These are phyloP conservation scores for Drosophila nigrodunni DNA, from an alignment of 1,140 invertebrate species.

Conservation along the genomic window DNA sequence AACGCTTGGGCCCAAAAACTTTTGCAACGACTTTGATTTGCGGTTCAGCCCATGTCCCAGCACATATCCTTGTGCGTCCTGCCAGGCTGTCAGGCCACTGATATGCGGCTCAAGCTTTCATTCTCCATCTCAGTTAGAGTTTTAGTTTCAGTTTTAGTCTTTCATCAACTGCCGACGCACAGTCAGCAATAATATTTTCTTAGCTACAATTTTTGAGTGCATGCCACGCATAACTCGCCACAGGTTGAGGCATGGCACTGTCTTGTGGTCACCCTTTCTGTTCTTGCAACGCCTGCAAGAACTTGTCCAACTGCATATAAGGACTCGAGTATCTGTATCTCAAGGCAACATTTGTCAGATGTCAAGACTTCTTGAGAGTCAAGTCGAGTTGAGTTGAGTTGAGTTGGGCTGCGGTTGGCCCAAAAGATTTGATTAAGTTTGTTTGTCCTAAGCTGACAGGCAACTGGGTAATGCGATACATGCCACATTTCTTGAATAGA, in stretches of 20 bases:
- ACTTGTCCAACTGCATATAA: conserved; percentile 48
- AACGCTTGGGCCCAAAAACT: conserved; percentile 65
- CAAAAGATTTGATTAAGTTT: conserved; percentile 75
- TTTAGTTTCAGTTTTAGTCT: conserved; percentile 42
- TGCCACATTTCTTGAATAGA: background rate
- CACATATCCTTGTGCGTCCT: conserved; percentile 36
- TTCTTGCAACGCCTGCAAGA: conserved; percentile 48
- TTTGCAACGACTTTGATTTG: conserved; percentile 77
- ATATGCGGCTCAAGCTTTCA: conserved; percentile 62
- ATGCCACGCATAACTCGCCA: conserved; percentile 53
- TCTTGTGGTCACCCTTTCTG: conserved; percentile 57
- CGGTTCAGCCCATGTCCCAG: conserved; percentile 40
- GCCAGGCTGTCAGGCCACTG: conserved; percentile 66
- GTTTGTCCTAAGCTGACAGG: conserved; percentile 28
- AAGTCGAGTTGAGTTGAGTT: conserved; percentile 52
- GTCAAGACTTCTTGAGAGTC: conserved; percentile 9
- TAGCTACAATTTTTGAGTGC: conserved; percentile 55
- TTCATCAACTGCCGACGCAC: conserved; percentile 62
- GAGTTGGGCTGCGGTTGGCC: conserved; percentile 67
- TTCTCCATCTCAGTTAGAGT: conserved; percentile 25
- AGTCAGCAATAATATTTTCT: conserved; percentile 79
- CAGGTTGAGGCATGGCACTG: conserved; percentile 28
- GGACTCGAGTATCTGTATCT: conserved; percentile 45
- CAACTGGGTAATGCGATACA: conserved; percentile 38
- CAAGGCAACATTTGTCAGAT: conserved; percentile 69